Base-by-base conservation (phyloP, 2,888 invertebrate genomes). In the Drosophila paranaensis region DNA sequence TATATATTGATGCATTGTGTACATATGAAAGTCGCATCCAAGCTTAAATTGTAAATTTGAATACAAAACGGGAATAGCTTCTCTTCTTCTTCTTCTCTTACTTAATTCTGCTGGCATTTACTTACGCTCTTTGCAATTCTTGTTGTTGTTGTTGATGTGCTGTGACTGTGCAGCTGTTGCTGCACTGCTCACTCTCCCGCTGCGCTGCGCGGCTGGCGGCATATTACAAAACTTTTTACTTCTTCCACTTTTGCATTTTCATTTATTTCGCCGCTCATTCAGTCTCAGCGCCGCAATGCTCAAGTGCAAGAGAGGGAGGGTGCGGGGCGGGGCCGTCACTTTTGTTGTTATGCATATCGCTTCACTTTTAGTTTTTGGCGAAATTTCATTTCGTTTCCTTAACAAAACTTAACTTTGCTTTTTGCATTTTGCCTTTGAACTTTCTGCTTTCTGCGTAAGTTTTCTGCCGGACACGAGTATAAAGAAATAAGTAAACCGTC, bases 161-260 rank as follows among this genome's bases (percentile, higher is more conserved):
- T 61, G 56, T 37, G 43, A 50, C 50, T 57, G 60, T 42, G 43
- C 75, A 61, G 46, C 56, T 55, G 61, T 39, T 55, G 11, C 35
- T 50, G 69, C 27, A 40, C 37, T 13, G 35, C 50, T 33, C 13
- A 16, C 30, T 51, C 0, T 27, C n/a, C 16, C 43, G 42, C 27
- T 43, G 11, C 43, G 70, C 60, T 69, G 11, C 35, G 51, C 51
- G 35, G 51, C 39, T 39, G 37, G 62, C 76, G 39, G 62, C 76
- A 74, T 84, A 84, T 89, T 89, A 74, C 81, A 85, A 84, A 85
- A 85, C 88, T 85, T 84, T 89, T 60, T 69, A 74, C 81, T 83
- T 89, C 73, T 61, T 71, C 57, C 72, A 76, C 71, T 80, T 82
- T 72, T 70, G 80, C 79, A 71, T 80, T 88, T 77, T 82, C 89